Base-by-base conservation (phyloP, 2,113 vertebrate genomes). In the Ceyx melanurus region DNA sequence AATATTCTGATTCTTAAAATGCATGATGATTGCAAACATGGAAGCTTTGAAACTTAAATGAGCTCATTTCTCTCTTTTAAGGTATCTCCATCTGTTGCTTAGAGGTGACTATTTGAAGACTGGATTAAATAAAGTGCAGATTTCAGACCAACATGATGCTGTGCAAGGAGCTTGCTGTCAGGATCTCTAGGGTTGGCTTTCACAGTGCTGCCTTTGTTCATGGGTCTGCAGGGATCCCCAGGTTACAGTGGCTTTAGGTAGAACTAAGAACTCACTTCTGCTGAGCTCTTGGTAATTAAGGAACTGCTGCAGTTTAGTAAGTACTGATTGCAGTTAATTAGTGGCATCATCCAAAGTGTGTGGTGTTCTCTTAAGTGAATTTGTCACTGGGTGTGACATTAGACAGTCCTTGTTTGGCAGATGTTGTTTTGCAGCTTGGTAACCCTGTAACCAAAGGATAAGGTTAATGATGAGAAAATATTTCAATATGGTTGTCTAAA, bases 181-280 rank as follows among this genome's bases (percentile, higher is more conserved):
- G 95, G 95, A 96, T 84, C 76, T 94, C 94, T 95, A 86, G 94
- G 96, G 96, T 97, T 97, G 88, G 92, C 90, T 89, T 96, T 96
- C 95, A 98, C 98, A 98, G 97, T 98, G 97, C 82, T 80, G 89
- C 94, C 97, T 98, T 98, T 99, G 98, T 99, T 98, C 96, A 66
- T 95, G 75, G 98, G 98, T 97, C 97, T 97, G 90, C 95, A 97
- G 97, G 98, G 97, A 97, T 98, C 97, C 97, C 98, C 89, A 97
- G 98, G 98, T 97, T 97, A 91, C 85, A 96, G 93, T 96, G 97
- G 98, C 96, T 97, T 97, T 96, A 96, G 95, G 92, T 95, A 91
- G 88, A 96, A 62, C 88, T 92, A 70, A 33, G 40, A 80, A 11
- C 74, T 79, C 1, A 2, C 17, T 72, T 86, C 26, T 86, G 31